Evolutionary conservation across 2,797 vertebrate species (phyloP), one percentile per base, ranked within the genome.

Genomic region (Danionella dracula): DNA sequence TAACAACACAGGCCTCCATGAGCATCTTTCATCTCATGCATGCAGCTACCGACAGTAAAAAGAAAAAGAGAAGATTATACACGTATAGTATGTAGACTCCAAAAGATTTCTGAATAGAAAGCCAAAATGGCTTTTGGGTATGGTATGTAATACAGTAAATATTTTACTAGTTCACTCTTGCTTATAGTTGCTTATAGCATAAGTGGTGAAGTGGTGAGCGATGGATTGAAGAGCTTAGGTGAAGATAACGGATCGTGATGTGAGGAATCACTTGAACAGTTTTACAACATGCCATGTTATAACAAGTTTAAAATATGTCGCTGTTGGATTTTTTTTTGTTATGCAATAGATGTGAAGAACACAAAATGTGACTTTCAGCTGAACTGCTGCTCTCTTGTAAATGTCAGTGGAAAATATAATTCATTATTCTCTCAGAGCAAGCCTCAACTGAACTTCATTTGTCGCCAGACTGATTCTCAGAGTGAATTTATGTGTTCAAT

Each of bases 371-470:
- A 46, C 19, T 46, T 65, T 12, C 6, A 16, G 3, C 50, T 38
- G 13, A 45, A 48, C 42, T 45, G 5, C 41, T 38, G 16, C 32
- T 66, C 32, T 48, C 32, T 45, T 48, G 32, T 37, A 31, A 55
- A 66, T 48, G 31, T 48, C 50, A 37, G 50, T 19, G 40, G 8
- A 15, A 23, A 42, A 35, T 20, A 29, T 29, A 37, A 66, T 56
- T 66, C 5, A 46, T 56, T 35, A 35, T 66, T 46, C 5, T 48
- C 49, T 66, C 17, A 56, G 11, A 29, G 15, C 37, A 56, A 56
- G 19, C 51, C 15, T 55, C 51, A 65, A 16, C 21, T 55, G 51
- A 56, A 56, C 41, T 46, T 56, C 15, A 38, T 55, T 64, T 56
- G 51, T 66, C 11, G 4, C 31, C 41, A 46, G 41, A 46, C 63